Conservation (phyloP, 64 coral and sea anemone species). For the Montipora foliosa region DNA sequence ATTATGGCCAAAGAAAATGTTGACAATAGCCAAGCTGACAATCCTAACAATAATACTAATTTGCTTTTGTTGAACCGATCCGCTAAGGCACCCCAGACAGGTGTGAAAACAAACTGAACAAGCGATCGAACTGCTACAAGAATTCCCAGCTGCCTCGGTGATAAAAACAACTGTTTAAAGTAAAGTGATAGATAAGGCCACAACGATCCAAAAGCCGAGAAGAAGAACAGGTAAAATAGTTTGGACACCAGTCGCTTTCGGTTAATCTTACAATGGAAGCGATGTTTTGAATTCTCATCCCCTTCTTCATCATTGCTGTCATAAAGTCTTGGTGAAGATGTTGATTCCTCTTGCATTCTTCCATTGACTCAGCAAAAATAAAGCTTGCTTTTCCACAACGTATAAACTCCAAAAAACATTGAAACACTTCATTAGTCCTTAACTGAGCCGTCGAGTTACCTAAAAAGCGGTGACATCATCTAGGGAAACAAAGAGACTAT, state of each 20-base stretch:
- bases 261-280: constrained; percentile 80
- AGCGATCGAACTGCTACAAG: constrained; percentile 90
- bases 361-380: constrained; percentile 37
- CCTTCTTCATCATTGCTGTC: constrained; percentile 49
- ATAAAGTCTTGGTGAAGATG: not conserved
- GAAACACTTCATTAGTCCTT: constrained; percentile 27
- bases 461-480: constrained; percentile 57
- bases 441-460: constrained; percentile 9
- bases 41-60: constrained; percentile 86
- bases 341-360: constrained; percentile 30
- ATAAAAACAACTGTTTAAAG: constrained; percentile 98
- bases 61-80: constrained; percentile 92
- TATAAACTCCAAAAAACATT: constrained; percentile 5
- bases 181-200: constrained; percentile 96
- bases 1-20: constrained; percentile 86
- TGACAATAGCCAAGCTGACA: constrained; percentile 79
- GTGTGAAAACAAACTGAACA: constrained; percentile 97
- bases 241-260: constrained; percentile 94
- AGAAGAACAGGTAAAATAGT: constrained; percentile 98
- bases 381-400: constrained; percentile 4
- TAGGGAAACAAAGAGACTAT: not conserved
- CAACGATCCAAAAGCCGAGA: constrained; percentile 95
- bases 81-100: constrained; percentile 92
- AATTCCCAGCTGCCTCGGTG: constrained; percentile 95
- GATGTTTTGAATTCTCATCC: constrained; percentile 65